Evolutionary conservation across 2,797 vertebrate species (phyloP), one percentile per base, ranked within the genome.

Genomic region (Bovichtus variegatus): DNA sequence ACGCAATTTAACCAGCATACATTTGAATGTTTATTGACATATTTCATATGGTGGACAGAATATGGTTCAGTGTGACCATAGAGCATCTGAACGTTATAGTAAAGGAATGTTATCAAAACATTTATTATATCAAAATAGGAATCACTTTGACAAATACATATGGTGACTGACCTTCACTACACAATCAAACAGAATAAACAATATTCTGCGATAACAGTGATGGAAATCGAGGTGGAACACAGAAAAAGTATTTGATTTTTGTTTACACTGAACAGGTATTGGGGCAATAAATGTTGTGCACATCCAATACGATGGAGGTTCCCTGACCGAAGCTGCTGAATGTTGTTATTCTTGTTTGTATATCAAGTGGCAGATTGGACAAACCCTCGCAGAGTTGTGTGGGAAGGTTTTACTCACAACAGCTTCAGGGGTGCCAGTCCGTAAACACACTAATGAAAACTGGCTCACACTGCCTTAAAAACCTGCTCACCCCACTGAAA

Each of bases 311-410:
- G 5, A 23, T 29, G 55, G 23, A n/a, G 9, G 23, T 16, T 71
- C 19, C 19, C 58, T 43, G 19, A 51, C 15, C 36, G 19, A n/a
- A 46, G n/a, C 21, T 7, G 11, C n/a, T 55, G 13, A 16, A 49
- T 64, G 41, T 65, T 74, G 66, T 73, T 25, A 62, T 61, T 63
- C 36, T 53, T 71, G 12, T 44, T 73, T 47, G 34, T 18, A 12
- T 49, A 55, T 55, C 23, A 57, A 64, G 54, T 16, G 18, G 29
- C 13, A 41, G 19, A 51, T 16, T 3, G 10, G 51, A 74, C 34
- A 40, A 74, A 43, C 63, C 49, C 15, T 71, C 3, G 15, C 40
- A 41, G 57, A 9, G 55, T 13, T 61, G 25, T 23, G 63, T 61
- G 43, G 49, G 41, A 49, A 47, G 31, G 41, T 67, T 72, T 73